Evolutionary conservation across 2,888 invertebrate genomes (phyloP), one percentile per base, ranked within the genome.

Genomic region (Pilophorus perplexus): DNA sequence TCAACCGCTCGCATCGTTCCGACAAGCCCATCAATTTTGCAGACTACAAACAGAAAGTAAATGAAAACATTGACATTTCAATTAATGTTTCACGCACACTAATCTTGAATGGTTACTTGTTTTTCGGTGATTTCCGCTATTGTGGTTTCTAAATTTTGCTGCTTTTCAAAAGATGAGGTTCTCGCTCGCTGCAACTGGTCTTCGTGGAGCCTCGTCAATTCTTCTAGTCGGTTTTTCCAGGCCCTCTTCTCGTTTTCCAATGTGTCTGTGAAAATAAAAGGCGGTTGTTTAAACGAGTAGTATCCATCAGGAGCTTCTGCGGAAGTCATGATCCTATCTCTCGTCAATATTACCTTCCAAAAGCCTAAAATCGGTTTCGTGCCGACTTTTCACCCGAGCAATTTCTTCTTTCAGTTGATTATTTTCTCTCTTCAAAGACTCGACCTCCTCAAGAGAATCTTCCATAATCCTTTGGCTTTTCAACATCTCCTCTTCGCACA

Each of bases 1-100:
- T 68, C 5, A 59, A 20, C 44, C 67, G 64, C 10, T 70, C 70
- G 25, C 66, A 28, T 33, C 62, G 64, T 27, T 70, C 70, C 4
- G 57, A 54, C 38, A 70, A 23, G 16, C 64, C n/a, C 44, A 64
- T 22, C 10, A 70, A 38, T 50, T 68, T 70, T 23, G 25, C 52
- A 3, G 52, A 28, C 70, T 70, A 65, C 46, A 46, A 46, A 22
- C n/a, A n/a, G 25, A 69, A 60, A 23, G 10, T 33, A 12, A 64
- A 50, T 18, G 10, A 22, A 33, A 50, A 22, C 46, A 46, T 8
- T 20, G 12, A 6, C 5, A 18, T 27, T 18, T 27, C 3, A 25
- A 14, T 25, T 14, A 27, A 28, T 28, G 8, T 28, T 37, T 27
- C 55, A 20, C 2, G 46, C 10, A 22, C 18, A 10, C 6, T 5